Base-by-base conservation (phyloP, 2,888 invertebrate species). In the Crossocerus cetratus region DNA sequence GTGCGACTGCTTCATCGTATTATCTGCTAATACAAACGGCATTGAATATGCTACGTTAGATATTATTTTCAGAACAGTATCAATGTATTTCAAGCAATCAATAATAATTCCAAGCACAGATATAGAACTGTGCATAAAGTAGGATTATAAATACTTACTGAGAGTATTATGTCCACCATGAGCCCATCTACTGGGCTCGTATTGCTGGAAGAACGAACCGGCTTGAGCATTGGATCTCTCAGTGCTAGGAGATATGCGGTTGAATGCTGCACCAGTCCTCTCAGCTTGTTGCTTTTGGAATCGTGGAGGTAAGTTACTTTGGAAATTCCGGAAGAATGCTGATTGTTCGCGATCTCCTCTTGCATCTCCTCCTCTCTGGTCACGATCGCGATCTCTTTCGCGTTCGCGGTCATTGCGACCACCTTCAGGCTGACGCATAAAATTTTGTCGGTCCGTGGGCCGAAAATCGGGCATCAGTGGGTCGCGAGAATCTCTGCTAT, bases 301-400 rank as follows among this genome's bases (percentile, higher is more conserved):
- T 70, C 97, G 93, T 16, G 97, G 97, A 65, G 97, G 97, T 86
- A 97, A 92, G 91, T 96, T 95, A 62, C 93, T 94, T 90, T 96
- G 96, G 90, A 96, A 96, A 78, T 94, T 94, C 84, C 94, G 93
- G 5, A 95, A 94, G 88, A 94, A 96, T 32, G 92, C 92, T 1
- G 93, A 92, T 45, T 90, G 91, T 80, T 93, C 93, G 63, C 91
- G 90, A 81, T 93, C 93, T 65, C 92, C 93, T 65, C 92, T 91
- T 42, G 91, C 90, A 57, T 92, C 92, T 43, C n/a, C n/a, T n/a
- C n/a, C n/a, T n/a, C 92, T 90, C 77, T 84, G 85, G 62, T 49
- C 49, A 21, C 87, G 83, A 65, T 88, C 89, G 64, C 86, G 82
- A 69, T 85, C 86, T 5, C 90, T 69, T 3, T 88, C 87, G 32